Conservation (phyloP, 2,888 invertebrate genomes). For the Cremastinae sp. region DNA sequence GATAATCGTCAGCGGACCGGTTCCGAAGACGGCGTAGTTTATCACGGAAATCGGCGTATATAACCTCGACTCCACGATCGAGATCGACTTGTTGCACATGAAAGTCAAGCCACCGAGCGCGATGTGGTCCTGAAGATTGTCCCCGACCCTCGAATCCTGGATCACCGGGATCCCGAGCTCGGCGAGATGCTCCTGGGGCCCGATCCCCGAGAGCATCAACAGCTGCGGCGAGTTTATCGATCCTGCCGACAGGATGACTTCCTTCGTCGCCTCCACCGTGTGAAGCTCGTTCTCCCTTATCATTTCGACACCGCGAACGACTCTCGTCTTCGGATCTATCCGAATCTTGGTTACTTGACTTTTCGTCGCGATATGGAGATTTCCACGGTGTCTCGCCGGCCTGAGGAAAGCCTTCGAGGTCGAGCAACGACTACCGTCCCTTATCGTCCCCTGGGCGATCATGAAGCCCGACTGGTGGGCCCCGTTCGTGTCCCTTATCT, state of each 20-base stretch:
- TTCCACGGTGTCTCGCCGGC: conserved; percentile 89
- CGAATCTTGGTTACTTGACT: conserved; percentile 86
- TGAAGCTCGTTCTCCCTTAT: conserved; percentile 87
- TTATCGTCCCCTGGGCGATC: conserved; percentile 91
- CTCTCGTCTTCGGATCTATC: conserved; percentile 83
- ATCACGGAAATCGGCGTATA: conserved; percentile 90
- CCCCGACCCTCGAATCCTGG: conserved; percentile 90
- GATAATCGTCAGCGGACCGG: conserved; percentile 91
- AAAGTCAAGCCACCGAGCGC: conserved; percentile 93
- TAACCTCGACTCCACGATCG: conserved; percentile 89
- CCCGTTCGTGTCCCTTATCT: conserved; percentile 93
- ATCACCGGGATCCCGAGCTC: conserved; percentile 89
- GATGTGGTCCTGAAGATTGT: conserved; percentile 94
- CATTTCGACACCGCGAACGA: conserved; percentile 92
- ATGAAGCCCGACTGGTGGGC: conserved; percentile 93
- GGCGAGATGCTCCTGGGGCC: conserved; percentile 87
- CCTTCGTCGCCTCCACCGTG: no score
- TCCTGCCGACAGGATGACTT: conserved; percentile 95
- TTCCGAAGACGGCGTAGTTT: conserved; percentile 91
- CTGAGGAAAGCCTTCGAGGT: conserved; percentile 93
- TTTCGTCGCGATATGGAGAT: conserved; percentile 92
- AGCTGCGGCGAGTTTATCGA: conserved; percentile 96
- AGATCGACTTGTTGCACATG: conserved; percentile 88
- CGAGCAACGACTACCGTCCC: conserved; percentile 92
- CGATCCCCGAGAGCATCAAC: conserved; percentile 95